Percentiles rank a stretch among this genome's conserved stretches.
These are phyloP conservation scores for Hemistola chrysoprasaria DNA, from an alignment of 2,888 invertebrate genomes.

Conservation along the genomic window DNA sequence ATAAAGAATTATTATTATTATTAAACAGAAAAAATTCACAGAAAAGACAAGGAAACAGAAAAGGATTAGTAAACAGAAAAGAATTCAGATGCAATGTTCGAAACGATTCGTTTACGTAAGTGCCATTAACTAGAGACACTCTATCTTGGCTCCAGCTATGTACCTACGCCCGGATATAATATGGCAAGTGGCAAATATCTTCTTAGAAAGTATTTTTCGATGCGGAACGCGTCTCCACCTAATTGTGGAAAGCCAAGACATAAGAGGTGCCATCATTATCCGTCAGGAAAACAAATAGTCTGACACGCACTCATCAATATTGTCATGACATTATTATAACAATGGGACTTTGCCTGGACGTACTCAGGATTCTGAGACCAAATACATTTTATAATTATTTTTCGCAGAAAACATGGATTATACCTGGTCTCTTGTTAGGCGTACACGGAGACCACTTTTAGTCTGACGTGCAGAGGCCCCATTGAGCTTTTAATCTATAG, in stretches of 20 bases:
- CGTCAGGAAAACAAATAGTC: conserved; percentile 32
- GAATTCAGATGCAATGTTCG: conserved; percentile 19
- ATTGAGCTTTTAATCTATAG: no score
- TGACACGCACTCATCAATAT: conserved; percentile 32
- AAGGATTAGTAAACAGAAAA: not conserved
- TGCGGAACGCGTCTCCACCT: conserved; percentile 29
- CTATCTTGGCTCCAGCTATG: conserved; percentile 1
- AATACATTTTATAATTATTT: no score
- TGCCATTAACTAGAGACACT: conserved; percentile 17
- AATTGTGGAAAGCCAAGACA: conserved; percentile 35
- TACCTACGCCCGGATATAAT: no score
- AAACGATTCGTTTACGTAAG: conserved; percentile 27
- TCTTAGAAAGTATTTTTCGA: conserved; percentile 25
- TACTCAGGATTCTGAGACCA: conserved; percentile 12
- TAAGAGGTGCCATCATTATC: conserved; percentile 34
- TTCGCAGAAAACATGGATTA: no score
- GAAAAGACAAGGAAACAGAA: not conserved
- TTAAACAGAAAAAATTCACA: no score
- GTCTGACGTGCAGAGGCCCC: no score
- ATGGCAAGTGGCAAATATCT: not conserved
- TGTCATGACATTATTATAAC: conserved; percentile 31
- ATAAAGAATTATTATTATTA: no score
- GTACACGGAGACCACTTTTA: no score
- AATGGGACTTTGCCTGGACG: conserved; percentile 16
- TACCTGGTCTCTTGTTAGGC: no score